These are phyloP conservation scores for Drosophila longiperda DNA, from an alignment of 2,888 invertebrate genomes.

Conservation along the genomic window DNA sequence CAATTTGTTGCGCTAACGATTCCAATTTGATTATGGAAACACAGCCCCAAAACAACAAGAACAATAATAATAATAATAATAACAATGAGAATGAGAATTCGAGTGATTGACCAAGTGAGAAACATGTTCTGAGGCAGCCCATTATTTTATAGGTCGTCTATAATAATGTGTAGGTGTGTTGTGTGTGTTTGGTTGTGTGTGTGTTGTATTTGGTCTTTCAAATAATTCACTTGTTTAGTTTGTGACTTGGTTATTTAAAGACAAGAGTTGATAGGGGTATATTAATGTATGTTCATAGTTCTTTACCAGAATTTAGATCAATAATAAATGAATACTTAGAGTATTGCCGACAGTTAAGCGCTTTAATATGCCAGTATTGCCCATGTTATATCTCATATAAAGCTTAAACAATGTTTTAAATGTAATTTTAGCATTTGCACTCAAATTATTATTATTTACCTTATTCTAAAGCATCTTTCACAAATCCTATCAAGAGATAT, in stretches of 20 bases:
- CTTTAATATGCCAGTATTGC: background rate
- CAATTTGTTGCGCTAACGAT: constrained; percentile 76
- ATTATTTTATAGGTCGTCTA: constrained; percentile 27
- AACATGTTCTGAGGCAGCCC: constrained; percentile 26
- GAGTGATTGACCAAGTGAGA: constrained; percentile 50
- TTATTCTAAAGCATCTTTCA: background rate
- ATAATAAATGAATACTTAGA: background rate
- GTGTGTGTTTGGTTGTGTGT: constrained; percentile 7
- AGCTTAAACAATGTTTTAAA: background rate
- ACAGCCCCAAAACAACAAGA: constrained; percentile 35
- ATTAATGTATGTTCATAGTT: background rate
- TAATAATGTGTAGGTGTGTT: background rate
- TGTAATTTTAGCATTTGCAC: background rate
- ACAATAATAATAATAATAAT: constrained; percentile 18
- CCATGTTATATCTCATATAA: background rate
- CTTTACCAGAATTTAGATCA: background rate
- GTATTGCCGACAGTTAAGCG: background rate
- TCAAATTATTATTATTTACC: background rate
- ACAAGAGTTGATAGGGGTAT: background rate
- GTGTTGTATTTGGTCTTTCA: constrained; percentile 45
- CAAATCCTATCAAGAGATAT: background rate
- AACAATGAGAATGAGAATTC: constrained; percentile 20
- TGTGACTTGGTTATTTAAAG: constrained; percentile 32
- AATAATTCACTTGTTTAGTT: constrained; percentile 51
- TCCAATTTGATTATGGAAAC: constrained; percentile 62